Evolutionary conservation across 1,140 invertebrate species (phyloP).

Genomic region (Drosophila chauvacae): DNA sequence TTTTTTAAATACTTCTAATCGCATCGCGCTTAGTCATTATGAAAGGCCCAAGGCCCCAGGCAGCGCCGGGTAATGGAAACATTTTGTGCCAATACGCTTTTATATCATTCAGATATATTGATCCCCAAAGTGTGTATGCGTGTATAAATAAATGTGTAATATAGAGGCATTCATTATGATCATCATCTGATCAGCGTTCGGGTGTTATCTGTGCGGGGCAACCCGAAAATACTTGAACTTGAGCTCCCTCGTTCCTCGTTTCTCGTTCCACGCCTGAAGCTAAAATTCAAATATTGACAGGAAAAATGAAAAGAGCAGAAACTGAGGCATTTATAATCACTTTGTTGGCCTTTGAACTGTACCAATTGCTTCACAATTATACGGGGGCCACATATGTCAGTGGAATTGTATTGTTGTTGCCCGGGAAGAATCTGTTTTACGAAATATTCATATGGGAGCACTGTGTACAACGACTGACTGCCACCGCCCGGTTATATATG

Average conservation of each 20-base stretch:
- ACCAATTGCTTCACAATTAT: slow-evolving; percentile 50
- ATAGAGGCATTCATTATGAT: background rate
- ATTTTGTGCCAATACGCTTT: slow-evolving; percentile 10
- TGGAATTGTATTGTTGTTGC: background rate
- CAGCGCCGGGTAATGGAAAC: background rate
- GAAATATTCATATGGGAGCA: slow-evolving; percentile 1
- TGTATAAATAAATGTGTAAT: slow-evolving; percentile 17
- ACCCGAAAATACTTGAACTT: background rate
- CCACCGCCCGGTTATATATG: slow-evolving; percentile 11
- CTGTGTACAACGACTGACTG: background rate
- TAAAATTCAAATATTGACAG: slow-evolving; percentile 1
- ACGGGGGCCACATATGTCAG: slow-evolving; percentile 1
- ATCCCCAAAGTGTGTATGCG: background rate
- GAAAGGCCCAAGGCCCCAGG: background rate
- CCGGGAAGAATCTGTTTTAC: background rate
- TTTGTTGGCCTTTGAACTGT: slow-evolving; percentile 68
- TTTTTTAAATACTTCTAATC: slow-evolving; percentile 32
- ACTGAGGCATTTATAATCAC: slow-evolving; percentile 57
- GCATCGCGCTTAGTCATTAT: slow-evolving; percentile 26
- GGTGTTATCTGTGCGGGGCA: slow-evolving; percentile 8
- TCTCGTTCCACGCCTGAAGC: too few species aligned
- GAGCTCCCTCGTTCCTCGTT: too few species aligned
- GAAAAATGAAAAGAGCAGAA: background rate
- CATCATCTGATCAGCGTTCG: background rate
- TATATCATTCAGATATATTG: slow-evolving; percentile 12